Evolutionary conservation across 2,888 invertebrate species (phyloP), one percentile per base, ranked within the genome.

Genomic region (Microctonus aethiopoides): DNA sequence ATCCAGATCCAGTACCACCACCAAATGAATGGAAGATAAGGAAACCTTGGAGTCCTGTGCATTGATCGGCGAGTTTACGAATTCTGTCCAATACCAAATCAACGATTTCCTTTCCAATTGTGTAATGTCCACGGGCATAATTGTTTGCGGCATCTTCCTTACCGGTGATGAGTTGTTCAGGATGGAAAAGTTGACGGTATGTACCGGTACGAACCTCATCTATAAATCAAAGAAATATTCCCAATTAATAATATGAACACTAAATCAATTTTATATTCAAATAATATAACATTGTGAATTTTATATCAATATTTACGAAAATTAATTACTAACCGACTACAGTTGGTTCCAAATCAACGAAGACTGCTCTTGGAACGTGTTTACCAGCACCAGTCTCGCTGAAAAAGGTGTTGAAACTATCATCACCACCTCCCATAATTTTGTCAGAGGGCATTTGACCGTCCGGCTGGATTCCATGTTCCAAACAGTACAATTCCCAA

Each of bases 101-200:
- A 26, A 95, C 94, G 80, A 95, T 94, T 86, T 95, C 95, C 84
- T 94, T 94, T 81, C 95, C 96, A 84, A 96, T 93, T 80, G 95
- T 95, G 89, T 96, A 96, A 88, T 95, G 95, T 11, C 96, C 95
- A 60, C 95, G 89, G 1, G 96, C 95, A 79, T 96, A 96, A 88
- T 96, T 96, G 87, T 96, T 96, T 75, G 95, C 95, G 0, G 95
- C 95, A 83, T 95, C 95, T 84, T 95, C 95, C 86, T 95, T 95
- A 75, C 95, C 95, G 60, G 94, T 95, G 84, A 96, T 95, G 78
- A 96, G 89, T 85, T 96, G 95, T 84, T 96, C 95, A 0, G 95
- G 95, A 84, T 96, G 95, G 88, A 95, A 96, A 66, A 96, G 88
- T 82, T 92, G 92, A 0, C 95, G 91, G 87, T 95, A 96, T 0